Percentiles rank a stretch among this genome's conserved stretches.
phyloP scores from a whole-genome alignment of 2,888 invertebrate genomes.

The Torymus aiolomorphi region DNA sequence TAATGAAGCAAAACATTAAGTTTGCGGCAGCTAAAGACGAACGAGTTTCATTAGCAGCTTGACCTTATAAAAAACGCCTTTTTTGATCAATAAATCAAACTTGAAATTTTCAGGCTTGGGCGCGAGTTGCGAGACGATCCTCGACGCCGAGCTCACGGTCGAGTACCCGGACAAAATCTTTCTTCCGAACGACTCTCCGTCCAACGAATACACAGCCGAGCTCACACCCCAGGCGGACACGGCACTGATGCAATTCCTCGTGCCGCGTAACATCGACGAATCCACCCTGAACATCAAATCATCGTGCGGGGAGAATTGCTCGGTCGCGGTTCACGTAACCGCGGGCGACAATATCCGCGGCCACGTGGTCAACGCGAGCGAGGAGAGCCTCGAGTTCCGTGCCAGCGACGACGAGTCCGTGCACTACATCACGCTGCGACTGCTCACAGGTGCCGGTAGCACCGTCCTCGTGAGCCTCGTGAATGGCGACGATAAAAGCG shows the following conservation, averaged over 20 bases:
- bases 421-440: conserved; percentile 67
- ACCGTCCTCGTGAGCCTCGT: conserved; percentile 60
- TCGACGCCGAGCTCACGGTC: conserved; percentile 81
- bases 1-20: too few species aligned
- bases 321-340: conserved; percentile 65
- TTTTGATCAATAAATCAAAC: too few species aligned
- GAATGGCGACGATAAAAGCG: conserved; percentile 15
- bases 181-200: conserved; percentile 47
- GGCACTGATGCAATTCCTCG: conserved; percentile 65
- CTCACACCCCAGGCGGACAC: conserved; percentile 59
- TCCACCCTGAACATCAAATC: conserved; percentile 64
- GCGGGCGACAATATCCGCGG: conserved; percentile 61
- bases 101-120: conserved; percentile 79
- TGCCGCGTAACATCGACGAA: conserved; percentile 63
- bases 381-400: conserved; percentile 63
- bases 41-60: too few species aligned
- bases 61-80: too few species aligned
- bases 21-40: too few species aligned
- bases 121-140: conserved; percentile 81
- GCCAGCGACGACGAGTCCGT: conserved; percentile 65
- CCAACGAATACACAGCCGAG: conserved; percentile 47
- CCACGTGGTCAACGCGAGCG: conserved; percentile 62
- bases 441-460: conserved; percentile 65
- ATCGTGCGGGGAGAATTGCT: conserved; percentile 68
- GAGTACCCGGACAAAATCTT: conserved; percentile 75